These are phyloP conservation scores for Tethea ocularis DNA, from an alignment of 2,888 invertebrate species.

Conservation along the genomic window DNA sequence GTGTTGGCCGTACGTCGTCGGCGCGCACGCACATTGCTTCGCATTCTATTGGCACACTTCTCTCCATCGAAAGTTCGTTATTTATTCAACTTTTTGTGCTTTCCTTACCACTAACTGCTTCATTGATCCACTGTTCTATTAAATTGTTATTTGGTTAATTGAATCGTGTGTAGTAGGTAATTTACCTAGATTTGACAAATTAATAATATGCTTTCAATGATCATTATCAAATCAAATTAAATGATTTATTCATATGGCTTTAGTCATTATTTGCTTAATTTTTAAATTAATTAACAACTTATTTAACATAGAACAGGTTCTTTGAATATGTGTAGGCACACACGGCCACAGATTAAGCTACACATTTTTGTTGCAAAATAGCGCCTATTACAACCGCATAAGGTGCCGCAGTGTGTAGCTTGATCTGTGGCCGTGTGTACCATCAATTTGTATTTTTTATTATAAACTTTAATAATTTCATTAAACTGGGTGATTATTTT, in stretches of 20 bases:
- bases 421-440: too few species aligned
- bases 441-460: too few species aligned
- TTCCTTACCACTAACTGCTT: slow-evolving; percentile 51
- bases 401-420: too few species aligned
- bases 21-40: slow-evolving; percentile 52
- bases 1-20: slow-evolving; percentile 26
- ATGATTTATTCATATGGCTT: not conserved
- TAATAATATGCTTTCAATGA: slow-evolving; percentile 15
- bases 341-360: too few species aligned
- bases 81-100: slow-evolving; percentile 69
- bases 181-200: slow-evolving; percentile 24
- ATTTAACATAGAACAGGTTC: too few species aligned
- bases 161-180: slow-evolving; percentile 33
- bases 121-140: slow-evolving; percentile 53
- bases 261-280: too few species aligned
- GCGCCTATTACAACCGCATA: too few species aligned
- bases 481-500: too few species aligned
- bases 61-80: slow-evolving; percentile 72
- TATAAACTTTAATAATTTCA: too few species aligned
- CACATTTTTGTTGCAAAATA: too few species aligned
- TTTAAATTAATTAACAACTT: too few species aligned
- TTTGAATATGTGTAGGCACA: too few species aligned
- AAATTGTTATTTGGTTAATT: slow-evolving; percentile 45
- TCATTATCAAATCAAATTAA: slow-evolving; percentile 18
- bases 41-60: slow-evolving; percentile 73